Conservation (phyloP, 2,797 vertebrate genomes). For the Crypturellus tataupa region DNA sequence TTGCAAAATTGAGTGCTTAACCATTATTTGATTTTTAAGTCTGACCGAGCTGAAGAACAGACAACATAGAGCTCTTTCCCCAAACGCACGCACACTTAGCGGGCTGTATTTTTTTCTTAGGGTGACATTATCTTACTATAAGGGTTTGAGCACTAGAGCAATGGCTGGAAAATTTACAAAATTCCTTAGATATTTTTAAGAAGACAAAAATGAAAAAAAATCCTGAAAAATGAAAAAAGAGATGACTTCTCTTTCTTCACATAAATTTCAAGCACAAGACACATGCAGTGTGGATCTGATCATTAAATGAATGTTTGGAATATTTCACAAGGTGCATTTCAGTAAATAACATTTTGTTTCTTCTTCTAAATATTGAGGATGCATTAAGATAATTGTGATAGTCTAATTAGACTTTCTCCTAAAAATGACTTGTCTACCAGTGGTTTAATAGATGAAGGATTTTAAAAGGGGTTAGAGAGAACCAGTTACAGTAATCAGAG, state of each 20-base stretch:
- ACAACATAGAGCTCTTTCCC: background rate
- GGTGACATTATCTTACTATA: background rate
- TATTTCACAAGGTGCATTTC: conserved; percentile 56
- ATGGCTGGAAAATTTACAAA: background rate
- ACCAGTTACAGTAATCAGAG: conserved; percentile 76
- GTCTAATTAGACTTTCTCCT: conserved; percentile 72
- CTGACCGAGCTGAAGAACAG: background rate
- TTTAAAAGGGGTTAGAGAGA: conserved; percentile 73
- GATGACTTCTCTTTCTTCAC: background rate
- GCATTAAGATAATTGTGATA: conserved; percentile 74
- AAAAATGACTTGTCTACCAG: conserved; percentile 73
- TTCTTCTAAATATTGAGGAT: conserved; percentile 35
- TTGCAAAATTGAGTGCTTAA: background rate
- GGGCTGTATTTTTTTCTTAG: background rate
- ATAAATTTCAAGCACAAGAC: conserved; percentile 17
- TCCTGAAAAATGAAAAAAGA: background rate
- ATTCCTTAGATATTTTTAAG: background rate
- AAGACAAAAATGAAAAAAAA: background rate
- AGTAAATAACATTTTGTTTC: background rate
- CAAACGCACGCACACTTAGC: background rate
- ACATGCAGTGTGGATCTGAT: background rate
- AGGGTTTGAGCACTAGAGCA: rapidly evolving
- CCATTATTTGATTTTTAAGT: background rate
- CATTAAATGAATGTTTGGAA: conserved; percentile 45
- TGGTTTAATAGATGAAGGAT: conserved; percentile 74